Evolutionary conservation across 2,888 invertebrate genomes (phyloP), one percentile per base, ranked within the genome.

Genomic region (Mellilla xanthometata): DNA sequence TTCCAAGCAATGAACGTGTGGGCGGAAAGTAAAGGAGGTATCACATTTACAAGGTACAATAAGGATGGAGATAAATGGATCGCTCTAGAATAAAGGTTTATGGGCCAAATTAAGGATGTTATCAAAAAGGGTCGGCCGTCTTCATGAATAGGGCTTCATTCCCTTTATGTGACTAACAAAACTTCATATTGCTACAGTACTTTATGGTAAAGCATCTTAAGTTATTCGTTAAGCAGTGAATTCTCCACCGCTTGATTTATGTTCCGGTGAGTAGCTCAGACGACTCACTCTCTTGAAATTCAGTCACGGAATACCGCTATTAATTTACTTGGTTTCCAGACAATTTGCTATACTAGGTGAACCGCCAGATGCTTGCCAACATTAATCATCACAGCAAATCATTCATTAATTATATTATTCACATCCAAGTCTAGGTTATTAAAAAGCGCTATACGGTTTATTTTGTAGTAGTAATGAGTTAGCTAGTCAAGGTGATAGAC

Each of bases 261-360:
- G 41, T 33, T 33, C 13, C 31, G 23, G 36, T 15, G 33, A 30
- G 40, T 33, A 38, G 32, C 39, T 22, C 43, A 27, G 29, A 50
- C 39, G 43, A 39, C 44, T 44, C 42, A 28, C 46, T 54, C 49
- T 52, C 54, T 52, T 52, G 44, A 57, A 60, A 50, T 52, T 46
- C 42, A 42, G 52, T 58, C 60, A 66, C 58, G 60, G 49, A 58
- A 66, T 63, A 45, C 13, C 36, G 51, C 52, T 56, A 62, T 65
- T 55, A 60, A 58, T 67, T 56, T 45, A 48, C 45, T 46, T 41
- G 48, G 42, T 52, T 53, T 42, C 38, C 38, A 36, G 44, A 49
- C 34, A 47, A 49, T 54, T 52, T 41, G 39, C 35, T 33, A 34
- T 57, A 47, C 54, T 42, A 48, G 46, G 44, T 48, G 43, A 45